Evolutionary conservation across 2,888 invertebrate species (phyloP), one percentile per base, ranked within the genome.

Genomic region (Agrilus biguttatus): DNA sequence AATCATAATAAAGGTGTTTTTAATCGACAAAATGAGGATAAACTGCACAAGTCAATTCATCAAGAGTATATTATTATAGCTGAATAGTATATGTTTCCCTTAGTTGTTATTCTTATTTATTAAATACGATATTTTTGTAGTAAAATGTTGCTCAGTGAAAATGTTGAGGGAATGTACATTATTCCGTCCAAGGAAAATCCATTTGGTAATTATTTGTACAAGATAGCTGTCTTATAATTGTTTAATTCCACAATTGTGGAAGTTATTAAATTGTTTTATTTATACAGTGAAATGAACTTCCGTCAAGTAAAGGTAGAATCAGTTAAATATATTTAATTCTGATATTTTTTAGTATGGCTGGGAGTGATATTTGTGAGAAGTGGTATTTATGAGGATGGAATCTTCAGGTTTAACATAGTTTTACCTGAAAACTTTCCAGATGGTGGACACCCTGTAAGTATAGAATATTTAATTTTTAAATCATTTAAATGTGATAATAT

Each of bases 31-130:
- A 66, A 70, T 44, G 69, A 69, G 59, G 70, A 69, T 59, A 82
- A 80, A 60, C 67, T 81, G 44, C 78, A 84, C 62, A 78, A 80
- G 37, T 75, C 80, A 52, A 85, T 83, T 61, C 80, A 87, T 57
- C 83, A 88, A 62, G 92, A 93, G 66, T 92, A 92, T 58, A 80
- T 84, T 54, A 81, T 92, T 53, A 77, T 92, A 66, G 87, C 90
- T 4, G 92, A 93, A 71, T 93, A 90, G 91, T 92, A 77, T 79
- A 4, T 13, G 37, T 42, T 10, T 21, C 8, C 41, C 45, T 33
- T 40, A 36, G 6, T n/a, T n/a, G 42, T 37, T 28, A 33, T 38
- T 14, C 33, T 37, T 42, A 36, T n/a, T 38, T 47, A 46, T 45
- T 40, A 32, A 34, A 40, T 42, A 21, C 35, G 40, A 45, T 40